Evolutionary conservation across 2,888 invertebrate genomes (phyloP).

Genomic region (Coleophora deauratella): DNA sequence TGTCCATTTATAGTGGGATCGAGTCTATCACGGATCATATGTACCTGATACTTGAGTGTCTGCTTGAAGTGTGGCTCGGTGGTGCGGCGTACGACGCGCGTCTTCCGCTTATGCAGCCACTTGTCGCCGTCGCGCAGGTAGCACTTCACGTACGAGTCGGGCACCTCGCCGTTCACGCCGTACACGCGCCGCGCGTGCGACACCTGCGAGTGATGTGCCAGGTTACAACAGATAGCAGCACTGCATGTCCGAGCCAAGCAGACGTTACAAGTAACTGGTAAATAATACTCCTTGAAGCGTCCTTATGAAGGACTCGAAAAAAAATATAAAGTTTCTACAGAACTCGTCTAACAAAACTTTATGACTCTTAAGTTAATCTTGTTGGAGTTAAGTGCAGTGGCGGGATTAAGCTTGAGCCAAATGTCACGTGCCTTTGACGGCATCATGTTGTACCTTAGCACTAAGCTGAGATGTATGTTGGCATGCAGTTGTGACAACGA

Average conservation of each 20-base stretch:
- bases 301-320: too few relatives aligned
- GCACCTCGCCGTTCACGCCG: constrained; percentile 79
- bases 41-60: constrained; percentile 86
- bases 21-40: constrained; percentile 93
- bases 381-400: too few relatives aligned
- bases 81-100: constrained; percentile 85
- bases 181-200: constrained; percentile 65
- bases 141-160: constrained; percentile 95
- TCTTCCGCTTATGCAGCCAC: constrained; percentile 93
- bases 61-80: constrained; percentile 91
- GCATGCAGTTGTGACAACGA: constrained; percentile 80
- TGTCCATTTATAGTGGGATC: too few relatives aligned
- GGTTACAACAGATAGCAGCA: too few relatives aligned
- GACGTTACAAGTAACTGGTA: too few relatives aligned
- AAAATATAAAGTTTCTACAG: too few relatives aligned
- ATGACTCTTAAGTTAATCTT: too few relatives aligned
- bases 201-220: constrained; percentile 30
- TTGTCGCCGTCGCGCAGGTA: constrained; percentile 92
- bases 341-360: too few relatives aligned
- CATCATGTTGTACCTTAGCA: background rate
- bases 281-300: too few relatives aligned
- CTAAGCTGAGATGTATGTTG: constrained; percentile 86
- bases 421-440: background rate
- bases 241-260: too few relatives aligned
- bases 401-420: background rate